Evolutionary conservation across 2,113 vertebrate species (phyloP), one percentile per base, ranked within the genome.

Genomic region (Ctenomys sociabilis): DNA sequence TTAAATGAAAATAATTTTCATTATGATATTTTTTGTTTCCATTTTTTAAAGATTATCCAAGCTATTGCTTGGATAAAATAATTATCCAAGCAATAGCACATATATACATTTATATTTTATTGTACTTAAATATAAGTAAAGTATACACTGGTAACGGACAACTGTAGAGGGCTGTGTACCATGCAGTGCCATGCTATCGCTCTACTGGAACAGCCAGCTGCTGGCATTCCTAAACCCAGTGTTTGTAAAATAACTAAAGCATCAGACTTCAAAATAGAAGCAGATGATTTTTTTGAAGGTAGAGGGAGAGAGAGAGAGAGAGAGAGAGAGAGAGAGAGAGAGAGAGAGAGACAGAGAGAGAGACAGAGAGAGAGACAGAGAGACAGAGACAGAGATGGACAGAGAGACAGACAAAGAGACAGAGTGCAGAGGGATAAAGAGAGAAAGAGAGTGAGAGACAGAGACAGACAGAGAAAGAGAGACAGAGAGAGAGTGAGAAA

Each of bases 21-120:
- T 54, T 54, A 16, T 54, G 12, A 12, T 49, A 54, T 54, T 54
- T 54, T 54, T 54, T 84, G 4, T 61, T 90, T 89, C 66, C 0
- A 63, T 86, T 89, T 95, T 94, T 80, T 14, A 73, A 28, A 88
- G 11, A 75, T 88, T 80, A 64, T 10, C n/a, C n/a, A n/a, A n/a
- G n/a, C n/a, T n/a, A n/a, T n/a, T n/a, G n/a, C n/a, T n/a, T n/a
- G n/a, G n/a, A 1, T 52, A 64, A 78, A 2, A 88, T 1, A 49
- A 0, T 66, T 73, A 70, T 75, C 91, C 5, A 75, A 91, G 68
- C 75, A 13, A 4, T 40, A 78, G 43, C n/a, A 49, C 9, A 52
- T 9, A 37, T 32, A 40, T 9, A 72, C 8, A 72, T 37, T 19
- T 72, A 37, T 40, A 40, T 83, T 88, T 80, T 10, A 86, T 0